phyloP scores from a whole-genome alignment of 2,113 vertebrate genomes.

The Pogonocichla stellata region DNA sequence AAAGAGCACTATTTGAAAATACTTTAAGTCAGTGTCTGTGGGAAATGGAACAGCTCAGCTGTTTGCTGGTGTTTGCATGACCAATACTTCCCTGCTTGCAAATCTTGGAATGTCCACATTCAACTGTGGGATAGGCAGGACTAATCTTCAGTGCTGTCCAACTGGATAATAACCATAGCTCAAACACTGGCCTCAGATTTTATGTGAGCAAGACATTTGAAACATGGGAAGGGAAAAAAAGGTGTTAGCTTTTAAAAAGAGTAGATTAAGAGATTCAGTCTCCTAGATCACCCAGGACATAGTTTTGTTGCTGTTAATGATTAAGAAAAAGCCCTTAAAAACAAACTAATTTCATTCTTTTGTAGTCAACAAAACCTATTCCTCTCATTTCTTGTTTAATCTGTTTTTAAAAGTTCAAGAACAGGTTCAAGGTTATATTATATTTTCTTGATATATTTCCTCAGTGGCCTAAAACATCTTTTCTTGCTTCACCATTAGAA shows the following conservation, averaged over 20 bases:
- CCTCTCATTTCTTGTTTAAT: background rate
- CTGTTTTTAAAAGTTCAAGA: background rate
- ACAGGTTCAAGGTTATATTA: background rate
- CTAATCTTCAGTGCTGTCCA: background rate
- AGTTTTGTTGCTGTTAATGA: background rate
- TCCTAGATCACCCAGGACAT: background rate
- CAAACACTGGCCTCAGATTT: background rate
- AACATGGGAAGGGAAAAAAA: fast-evolving
- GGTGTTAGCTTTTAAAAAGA: background rate
- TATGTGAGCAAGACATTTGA: background rate
- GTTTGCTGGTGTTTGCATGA: background rate
- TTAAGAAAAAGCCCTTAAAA: background rate
- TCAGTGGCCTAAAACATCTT: background rate
- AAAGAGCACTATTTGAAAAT: background rate
- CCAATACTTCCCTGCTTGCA: background rate
- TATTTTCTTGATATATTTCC: background rate
- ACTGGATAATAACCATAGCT: background rate
- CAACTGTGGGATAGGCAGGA: background rate
- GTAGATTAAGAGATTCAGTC: background rate
- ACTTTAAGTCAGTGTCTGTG: background rate
- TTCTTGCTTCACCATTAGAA: background rate
- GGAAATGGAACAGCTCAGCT: background rate
- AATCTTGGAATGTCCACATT: background rate
- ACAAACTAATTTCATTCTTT: background rate
- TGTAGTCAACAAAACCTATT: background rate